Percentiles rank a stretch among this genome's conserved stretches.
These are phyloP conservation scores for Eucidaris tribuloides DNA, from an alignment of 35 echinoderm and acorn worm species.

Conservation along the genomic window DNA sequence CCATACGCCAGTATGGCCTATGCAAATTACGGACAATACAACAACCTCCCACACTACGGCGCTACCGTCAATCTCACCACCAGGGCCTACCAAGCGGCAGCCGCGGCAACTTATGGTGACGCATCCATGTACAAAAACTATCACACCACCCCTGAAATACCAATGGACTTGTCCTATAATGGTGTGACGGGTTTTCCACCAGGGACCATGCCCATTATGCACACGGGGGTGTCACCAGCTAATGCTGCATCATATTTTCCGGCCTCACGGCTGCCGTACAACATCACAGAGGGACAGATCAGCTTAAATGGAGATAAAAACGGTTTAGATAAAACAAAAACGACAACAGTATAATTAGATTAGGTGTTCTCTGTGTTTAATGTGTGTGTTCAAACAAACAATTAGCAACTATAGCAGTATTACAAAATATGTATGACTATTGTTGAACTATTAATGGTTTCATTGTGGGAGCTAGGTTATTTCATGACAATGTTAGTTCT, in stretches of 20 bases:
- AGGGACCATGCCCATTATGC: constrained; percentile 76
- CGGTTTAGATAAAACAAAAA: background rate
- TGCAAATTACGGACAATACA: constrained; percentile 78
- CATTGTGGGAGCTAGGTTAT: too few species aligned
- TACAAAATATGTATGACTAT: too few species aligned
- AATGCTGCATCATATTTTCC: background rate
- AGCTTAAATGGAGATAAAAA: constrained; percentile 15
- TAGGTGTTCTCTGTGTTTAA: too few species aligned
- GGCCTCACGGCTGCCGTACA: background rate
- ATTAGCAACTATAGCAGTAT: too few species aligned
- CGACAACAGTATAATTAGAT: constrained; percentile 4
- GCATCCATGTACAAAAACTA: constrained; percentile 71
- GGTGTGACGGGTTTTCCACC: constrained; percentile 66
- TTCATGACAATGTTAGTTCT: too few species aligned
- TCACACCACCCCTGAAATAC: constrained; percentile 80
- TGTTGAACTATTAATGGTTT: too few species aligned
- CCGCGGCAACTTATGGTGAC: constrained; percentile 37
- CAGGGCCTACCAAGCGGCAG: constrained; percentile 63
- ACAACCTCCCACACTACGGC: constrained; percentile 78
- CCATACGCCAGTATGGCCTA: constrained; percentile 80
- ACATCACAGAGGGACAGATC: constrained; percentile 21
- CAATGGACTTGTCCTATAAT: constrained; percentile 94
- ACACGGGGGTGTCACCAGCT: constrained; percentile 35
- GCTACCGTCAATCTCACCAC: constrained; percentile 55
- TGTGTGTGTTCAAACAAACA: too few species aligned